phyloP scores from a whole-genome alignment of 2,888 invertebrate genomes.

The Tineola bisselliella region DNA sequence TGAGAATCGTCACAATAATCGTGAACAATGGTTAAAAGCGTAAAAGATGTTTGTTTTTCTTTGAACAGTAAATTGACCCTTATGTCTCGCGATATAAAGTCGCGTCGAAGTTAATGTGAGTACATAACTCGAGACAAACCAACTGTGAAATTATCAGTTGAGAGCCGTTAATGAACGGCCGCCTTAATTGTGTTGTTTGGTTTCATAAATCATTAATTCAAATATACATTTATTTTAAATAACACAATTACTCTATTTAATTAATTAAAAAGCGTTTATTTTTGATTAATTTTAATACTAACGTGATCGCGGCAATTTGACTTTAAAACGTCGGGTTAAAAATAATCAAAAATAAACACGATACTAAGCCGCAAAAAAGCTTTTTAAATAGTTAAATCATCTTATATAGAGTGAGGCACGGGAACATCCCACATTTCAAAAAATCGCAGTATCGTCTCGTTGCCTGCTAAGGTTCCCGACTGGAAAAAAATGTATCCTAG shows the following conservation, averaged over 20 bases:
- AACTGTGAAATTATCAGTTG: conserved; percentile 16
- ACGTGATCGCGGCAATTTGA: no score
- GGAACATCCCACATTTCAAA: no score
- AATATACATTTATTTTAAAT: no score
- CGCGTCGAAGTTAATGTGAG: neutral
- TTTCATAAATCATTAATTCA: neutral
- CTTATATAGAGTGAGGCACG: no score
- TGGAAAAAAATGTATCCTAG: no score
- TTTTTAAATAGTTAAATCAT: no score
- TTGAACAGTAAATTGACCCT: neutral
- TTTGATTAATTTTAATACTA: neutral
- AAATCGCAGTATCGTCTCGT: no score
- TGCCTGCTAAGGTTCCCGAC: no score
- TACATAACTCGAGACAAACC: conserved; percentile 14
- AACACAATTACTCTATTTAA: neutral
- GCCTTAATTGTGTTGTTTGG: conserved; percentile 3
- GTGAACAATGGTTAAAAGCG: neutral
- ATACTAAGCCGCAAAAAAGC: no score
- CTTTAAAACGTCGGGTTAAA: no score
- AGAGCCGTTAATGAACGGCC: conserved; percentile 15
- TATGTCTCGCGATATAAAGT: neutral
- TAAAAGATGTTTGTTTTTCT: neutral
- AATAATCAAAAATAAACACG: no score
- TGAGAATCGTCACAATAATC: conserved; percentile 4
- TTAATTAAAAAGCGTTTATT: neutral